These are phyloP conservation scores for Zosterops borbonicus DNA, from an alignment of 2,113 vertebrate species.

Conservation along the genomic window DNA sequence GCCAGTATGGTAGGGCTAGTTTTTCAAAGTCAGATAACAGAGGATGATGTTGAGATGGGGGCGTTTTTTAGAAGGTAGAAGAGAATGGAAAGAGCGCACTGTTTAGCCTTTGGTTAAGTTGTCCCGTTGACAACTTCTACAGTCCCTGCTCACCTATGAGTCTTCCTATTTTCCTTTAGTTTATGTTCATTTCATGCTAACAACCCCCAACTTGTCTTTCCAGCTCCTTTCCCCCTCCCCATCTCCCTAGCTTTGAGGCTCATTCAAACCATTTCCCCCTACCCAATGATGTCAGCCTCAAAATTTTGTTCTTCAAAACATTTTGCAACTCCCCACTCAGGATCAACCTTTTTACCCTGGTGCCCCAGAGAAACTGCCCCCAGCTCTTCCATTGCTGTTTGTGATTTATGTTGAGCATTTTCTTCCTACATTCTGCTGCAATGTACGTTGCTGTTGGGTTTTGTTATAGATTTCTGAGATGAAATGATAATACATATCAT, in stretches of 20 bases:
- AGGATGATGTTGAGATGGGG: not conserved
- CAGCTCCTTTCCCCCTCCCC: not conserved
- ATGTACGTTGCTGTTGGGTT: not conserved
- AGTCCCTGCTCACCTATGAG: not conserved
- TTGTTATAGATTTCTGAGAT: not conserved
- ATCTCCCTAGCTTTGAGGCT: not conserved
- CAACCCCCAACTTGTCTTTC: not conserved
- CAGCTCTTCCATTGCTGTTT: not conserved
- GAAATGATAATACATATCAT: not conserved
- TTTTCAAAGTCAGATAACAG: not conserved
- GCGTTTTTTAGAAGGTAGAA: accelerated
- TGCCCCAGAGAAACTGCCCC: not conserved
- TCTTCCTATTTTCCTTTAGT: not conserved
- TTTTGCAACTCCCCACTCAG: not conserved
- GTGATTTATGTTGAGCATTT: accelerated
- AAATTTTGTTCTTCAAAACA: not conserved
- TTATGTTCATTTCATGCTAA: not conserved
- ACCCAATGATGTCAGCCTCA: not conserved
- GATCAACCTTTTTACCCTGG: not conserved
- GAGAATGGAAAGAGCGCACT: not conserved
- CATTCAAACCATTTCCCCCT: not conserved
- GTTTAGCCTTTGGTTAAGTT: not conserved
- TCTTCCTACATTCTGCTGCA: not conserved
- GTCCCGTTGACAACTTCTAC: not conserved
- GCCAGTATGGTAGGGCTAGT: accelerated